A percentile compares a stretch with the other conserved stretches of the same genome.
Conservation (phyloP, 2,888 invertebrate genomes). For the Odiellus spinosus region DNA sequence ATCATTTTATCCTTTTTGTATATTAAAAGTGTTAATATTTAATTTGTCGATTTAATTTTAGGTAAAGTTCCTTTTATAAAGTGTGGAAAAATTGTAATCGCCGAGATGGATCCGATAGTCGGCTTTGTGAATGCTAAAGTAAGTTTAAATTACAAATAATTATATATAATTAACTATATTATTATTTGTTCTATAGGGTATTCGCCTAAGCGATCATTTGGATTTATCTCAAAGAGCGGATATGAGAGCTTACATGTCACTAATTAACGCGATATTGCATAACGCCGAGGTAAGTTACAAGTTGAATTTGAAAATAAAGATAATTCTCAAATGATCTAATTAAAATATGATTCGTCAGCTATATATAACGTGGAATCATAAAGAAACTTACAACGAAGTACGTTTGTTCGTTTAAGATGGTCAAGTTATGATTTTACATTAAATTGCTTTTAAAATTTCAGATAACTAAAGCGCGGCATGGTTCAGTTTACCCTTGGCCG, state of each 20-base stretch:
- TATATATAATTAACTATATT: too few relatives aligned
- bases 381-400: slow-evolving; percentile 51
- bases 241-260: slow-evolving; percentile 80
- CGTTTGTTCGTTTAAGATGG: not conserved
- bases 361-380: slow-evolving; percentile 74
- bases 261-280: slow-evolving; percentile 68
- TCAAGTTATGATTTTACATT: too few relatives aligned
- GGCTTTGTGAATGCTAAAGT: slow-evolving; percentile 69
- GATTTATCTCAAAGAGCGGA: slow-evolving; percentile 65
- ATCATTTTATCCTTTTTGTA: slow-evolving; percentile 2
- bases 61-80: slow-evolving; percentile 83
- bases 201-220: slow-evolving; percentile 52
- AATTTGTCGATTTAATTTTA: slow-evolving; percentile 21
- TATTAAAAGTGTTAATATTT: slow-evolving; percentile 1
- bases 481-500: slow-evolving; percentile 86
- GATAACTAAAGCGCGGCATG: slow-evolving; percentile 68
- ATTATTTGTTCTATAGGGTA: slow-evolving; percentile 36
- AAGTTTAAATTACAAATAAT: too few relatives aligned
- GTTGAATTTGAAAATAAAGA: too few relatives aligned
- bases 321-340: too few relatives aligned
- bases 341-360: slow-evolving; percentile 36
- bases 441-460: slow-evolving; percentile 9
- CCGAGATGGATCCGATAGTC: slow-evolving; percentile 82
- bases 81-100: slow-evolving; percentile 70
- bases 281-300: slow-evolving; percentile 66